Conservation (phyloP, 2,888 invertebrate genomes). For the Andrena trimmerana region DNA sequence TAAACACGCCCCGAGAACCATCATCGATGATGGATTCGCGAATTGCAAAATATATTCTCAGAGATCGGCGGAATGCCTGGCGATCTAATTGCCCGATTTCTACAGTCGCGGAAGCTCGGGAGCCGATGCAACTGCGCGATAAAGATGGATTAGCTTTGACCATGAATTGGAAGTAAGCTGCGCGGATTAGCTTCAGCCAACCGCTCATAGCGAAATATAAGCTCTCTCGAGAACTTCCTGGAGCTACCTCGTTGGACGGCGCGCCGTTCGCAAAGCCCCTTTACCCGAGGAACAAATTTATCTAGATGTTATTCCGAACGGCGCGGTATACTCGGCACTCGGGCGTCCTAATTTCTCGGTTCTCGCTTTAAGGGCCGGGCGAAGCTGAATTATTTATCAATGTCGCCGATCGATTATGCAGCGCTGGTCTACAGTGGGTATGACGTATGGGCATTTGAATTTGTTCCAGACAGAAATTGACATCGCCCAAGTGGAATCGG, state of each 20-base stretch:
- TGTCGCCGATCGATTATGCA: background rate
- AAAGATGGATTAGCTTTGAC: slow-evolving; percentile 10
- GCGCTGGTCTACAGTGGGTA: slow-evolving; percentile 59
- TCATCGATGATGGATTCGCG: slow-evolving; percentile 10
- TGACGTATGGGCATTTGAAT: slow-evolving; percentile 76
- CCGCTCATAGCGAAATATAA: slow-evolving; percentile 9
- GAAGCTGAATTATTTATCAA: background rate
- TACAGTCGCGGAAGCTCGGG: background rate
- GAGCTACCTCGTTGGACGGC: slow-evolving; percentile 21
- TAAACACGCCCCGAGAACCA: slow-evolving; percentile 15
- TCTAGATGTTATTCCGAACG: too few species aligned
- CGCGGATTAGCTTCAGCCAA: slow-evolving; percentile 22
- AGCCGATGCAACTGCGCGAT: slow-evolving; percentile 7
- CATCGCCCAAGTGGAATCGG: slow-evolving; percentile 99
- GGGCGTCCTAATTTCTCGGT: background rate
- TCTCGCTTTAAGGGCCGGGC: background rate
- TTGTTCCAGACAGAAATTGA: slow-evolving; percentile 96
- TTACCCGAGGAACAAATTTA: background rate
- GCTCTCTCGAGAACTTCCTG: slow-evolving; percentile 25
- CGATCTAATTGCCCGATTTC: background rate
- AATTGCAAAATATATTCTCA: background rate
- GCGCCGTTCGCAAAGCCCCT: slow-evolving; percentile 10
- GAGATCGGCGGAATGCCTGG: background rate
- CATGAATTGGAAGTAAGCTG: slow-evolving; percentile 5
- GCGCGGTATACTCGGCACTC: too few species aligned